Conservation (phyloP, 2,113 vertebrate species). For the Trachemys scripta region DNA sequence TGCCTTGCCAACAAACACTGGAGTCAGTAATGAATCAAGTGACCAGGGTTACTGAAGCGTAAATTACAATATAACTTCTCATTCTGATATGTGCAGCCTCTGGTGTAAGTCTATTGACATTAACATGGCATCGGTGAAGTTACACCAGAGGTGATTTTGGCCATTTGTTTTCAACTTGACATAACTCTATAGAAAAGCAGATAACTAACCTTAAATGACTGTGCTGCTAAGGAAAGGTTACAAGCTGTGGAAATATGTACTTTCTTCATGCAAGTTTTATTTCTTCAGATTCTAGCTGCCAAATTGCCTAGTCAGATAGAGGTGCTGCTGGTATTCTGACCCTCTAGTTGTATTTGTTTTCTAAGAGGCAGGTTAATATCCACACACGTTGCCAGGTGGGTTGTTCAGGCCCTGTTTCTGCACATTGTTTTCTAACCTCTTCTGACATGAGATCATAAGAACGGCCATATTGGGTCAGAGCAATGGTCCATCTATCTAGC, state of each 20-base stretch:
- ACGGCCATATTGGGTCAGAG: no score
- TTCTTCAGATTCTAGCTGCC: neutral
- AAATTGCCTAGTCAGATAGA: no score
- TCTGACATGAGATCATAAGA: conserved; percentile 23
- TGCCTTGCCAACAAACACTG: neutral
- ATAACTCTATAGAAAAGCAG: no score
- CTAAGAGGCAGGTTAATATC: neutral
- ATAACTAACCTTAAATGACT: neutral
- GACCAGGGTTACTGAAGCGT: neutral
- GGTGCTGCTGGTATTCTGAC: neutral
- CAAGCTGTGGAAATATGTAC: neutral
- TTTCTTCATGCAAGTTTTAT: neutral
- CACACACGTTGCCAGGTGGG: neutral
- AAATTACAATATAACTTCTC: neutral
- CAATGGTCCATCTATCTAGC: no score
- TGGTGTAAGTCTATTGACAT: neutral
- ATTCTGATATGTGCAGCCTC: neutral
- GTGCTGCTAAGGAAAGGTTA: neutral
- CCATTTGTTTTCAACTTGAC: neutral
- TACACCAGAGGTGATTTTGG: neutral
- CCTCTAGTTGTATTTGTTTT: neutral
- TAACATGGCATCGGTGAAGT: neutral
- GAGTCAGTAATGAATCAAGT: neutral
- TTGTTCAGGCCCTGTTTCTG: neutral
- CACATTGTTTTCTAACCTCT: conserved; percentile 21